Evolutionary conservation across 53 echinoderm and acorn worm genomes (phyloP).

Genomic region (Stichopus horrens): DNA sequence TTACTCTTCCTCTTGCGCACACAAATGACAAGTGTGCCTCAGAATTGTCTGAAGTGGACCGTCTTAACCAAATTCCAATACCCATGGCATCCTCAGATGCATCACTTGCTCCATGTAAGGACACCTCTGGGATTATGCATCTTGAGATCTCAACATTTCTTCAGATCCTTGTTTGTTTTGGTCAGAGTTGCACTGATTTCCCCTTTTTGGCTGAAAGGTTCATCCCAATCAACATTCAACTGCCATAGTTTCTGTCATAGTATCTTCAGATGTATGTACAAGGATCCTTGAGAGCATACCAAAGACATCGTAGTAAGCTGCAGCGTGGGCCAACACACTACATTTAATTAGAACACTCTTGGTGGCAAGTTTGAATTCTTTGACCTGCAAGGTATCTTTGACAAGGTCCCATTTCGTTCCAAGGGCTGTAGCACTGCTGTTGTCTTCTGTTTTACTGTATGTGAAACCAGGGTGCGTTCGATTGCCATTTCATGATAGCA

Average conservation of each 20-base stretch:
- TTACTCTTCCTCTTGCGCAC: constrained; percentile 66
- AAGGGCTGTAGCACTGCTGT: constrained; percentile 39
- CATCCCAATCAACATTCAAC: constrained; percentile 63
- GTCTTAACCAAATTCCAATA: constrained; percentile 72
- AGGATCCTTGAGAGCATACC: constrained; percentile 60
- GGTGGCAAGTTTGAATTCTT: constrained; percentile 43
- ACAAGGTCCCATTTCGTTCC: constrained; percentile 66
- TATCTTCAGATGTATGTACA: constrained; percentile 59
- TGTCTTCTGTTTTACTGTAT: constrained; percentile 44
- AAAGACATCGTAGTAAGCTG: constrained; percentile 64
- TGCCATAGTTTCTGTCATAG: constrained; percentile 71
- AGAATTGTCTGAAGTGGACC: constrained; percentile 51
- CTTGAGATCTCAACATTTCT: constrained; percentile 60
- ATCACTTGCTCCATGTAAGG: constrained; percentile 71
- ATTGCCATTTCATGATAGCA: constrained; percentile 61
- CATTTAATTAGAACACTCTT: constrained; percentile 53
- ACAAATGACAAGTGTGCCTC: constrained; percentile 69
- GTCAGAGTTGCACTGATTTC: constrained; percentile 17
- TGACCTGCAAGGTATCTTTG: constrained; percentile 66
- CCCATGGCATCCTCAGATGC: constrained; percentile 73
- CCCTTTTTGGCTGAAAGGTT: constrained; percentile 52
- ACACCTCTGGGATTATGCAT: constrained; percentile 68
- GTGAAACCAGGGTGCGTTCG: constrained; percentile 43
- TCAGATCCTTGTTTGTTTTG: constrained; percentile 55
- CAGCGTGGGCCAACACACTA: constrained; percentile 57